These are phyloP conservation scores for Nycticryphes semicollaris DNA, from an alignment of 2,113 vertebrate species.

Conservation along the genomic window DNA sequence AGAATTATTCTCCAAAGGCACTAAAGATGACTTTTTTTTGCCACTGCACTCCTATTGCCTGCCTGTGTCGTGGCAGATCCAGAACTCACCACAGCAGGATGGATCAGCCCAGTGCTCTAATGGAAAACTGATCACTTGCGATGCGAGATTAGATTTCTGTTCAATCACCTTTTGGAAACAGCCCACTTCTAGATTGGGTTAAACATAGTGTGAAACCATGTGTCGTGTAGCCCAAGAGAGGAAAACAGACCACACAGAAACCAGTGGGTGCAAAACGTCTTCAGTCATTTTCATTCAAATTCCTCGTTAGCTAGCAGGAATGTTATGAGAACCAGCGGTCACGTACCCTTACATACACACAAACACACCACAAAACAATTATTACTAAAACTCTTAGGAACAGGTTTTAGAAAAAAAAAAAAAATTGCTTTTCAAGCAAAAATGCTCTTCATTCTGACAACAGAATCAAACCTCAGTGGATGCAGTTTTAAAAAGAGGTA, in stretches of 20 bases:
- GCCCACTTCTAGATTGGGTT: not conserved
- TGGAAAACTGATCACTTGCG: not conserved
- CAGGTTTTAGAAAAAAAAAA: not conserved
- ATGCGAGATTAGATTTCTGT: not conserved
- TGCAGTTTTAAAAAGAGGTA: not conserved
- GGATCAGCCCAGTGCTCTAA: not conserved
- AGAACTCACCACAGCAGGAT: not conserved
- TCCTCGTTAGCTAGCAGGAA: not conserved
- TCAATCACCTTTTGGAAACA: not conserved
- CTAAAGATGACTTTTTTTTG: not conserved
- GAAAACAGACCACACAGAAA: not conserved
- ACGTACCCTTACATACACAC: not conserved
- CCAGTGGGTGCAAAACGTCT: not conserved
- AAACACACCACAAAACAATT: not conserved
- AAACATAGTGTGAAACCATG: not conserved
- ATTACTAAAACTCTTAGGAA: not conserved
- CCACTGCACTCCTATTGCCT: not conserved
- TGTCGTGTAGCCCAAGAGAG: not conserved
- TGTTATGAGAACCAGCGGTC: rapidly evolving
- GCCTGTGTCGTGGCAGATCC: not conserved
- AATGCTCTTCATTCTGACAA: not conserved
- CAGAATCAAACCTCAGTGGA: not conserved
- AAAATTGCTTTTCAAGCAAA: not conserved
- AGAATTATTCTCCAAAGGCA: not conserved
- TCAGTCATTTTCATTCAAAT: not conserved